Conservation (phyloP, 2,888 invertebrate species). For the Heliconius erato region DNA sequence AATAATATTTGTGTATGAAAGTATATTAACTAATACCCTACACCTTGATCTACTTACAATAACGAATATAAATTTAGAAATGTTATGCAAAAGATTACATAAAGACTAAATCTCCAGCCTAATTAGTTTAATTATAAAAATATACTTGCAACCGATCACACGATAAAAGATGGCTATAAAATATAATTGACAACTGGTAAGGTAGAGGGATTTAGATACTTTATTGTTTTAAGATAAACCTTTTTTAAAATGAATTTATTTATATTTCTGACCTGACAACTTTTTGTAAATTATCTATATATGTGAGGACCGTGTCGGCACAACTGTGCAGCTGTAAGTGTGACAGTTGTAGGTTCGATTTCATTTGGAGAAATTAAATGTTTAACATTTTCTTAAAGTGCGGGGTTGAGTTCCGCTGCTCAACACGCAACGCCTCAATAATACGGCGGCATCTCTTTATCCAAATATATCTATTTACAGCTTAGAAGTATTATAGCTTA, state of each 20-base stretch:
- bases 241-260: slow-evolving; percentile 17
- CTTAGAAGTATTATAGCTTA: not conserved
- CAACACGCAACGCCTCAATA: no score
- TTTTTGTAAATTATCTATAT: not conserved
- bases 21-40: not conserved
- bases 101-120: slow-evolving; percentile 7
- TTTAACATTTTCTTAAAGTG: no score
- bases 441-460: no score
- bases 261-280: slow-evolving; percentile 5
- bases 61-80: not conserved
- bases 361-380: no score
- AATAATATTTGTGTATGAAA: no score
- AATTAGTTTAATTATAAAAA: slow-evolving; percentile 32
- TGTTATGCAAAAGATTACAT: slow-evolving; percentile 6
- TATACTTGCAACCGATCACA: slow-evolving; percentile 15
- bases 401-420: no score
- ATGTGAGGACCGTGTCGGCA: no score
- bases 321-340: no score
- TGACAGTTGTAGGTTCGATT: no score
- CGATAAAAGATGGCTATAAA: slow-evolving; percentile 30
- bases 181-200: slow-evolving; percentile 25
- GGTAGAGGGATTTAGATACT: slow-evolving; percentile 21
- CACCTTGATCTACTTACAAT: not conserved
- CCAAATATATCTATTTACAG: no score
- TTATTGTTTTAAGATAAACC: slow-evolving; percentile 14